phyloP scores from a whole-genome alignment of 2,888 invertebrate genomes.

The Athripsodes cinereus region DNA sequence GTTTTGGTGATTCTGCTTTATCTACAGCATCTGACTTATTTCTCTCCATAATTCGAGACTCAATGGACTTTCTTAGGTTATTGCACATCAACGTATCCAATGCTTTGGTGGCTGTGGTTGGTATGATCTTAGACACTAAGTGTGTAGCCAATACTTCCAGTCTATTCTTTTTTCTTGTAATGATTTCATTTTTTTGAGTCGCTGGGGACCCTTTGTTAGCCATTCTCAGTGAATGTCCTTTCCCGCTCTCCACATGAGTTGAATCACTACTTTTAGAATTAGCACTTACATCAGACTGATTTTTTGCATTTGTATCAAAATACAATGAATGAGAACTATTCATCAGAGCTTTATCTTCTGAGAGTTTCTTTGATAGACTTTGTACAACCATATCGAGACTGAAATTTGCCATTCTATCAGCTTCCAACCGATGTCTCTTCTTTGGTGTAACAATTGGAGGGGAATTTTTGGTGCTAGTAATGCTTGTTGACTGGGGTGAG shows the following conservation, averaged over 20 bases:
- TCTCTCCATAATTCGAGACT: slow-evolving; percentile 46
- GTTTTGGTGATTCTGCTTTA: slow-evolving; percentile 38
- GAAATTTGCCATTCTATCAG: slow-evolving; percentile 44
- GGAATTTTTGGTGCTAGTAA: slow-evolving; percentile 38
- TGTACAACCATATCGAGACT: slow-evolving; percentile 47
- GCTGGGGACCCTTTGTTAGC: slow-evolving; percentile 38
- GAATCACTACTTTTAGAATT: slow-evolving; percentile 30
- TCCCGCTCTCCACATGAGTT: slow-evolving; percentile 9
- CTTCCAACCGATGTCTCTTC: slow-evolving; percentile 64
- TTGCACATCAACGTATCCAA: slow-evolving; percentile 47
- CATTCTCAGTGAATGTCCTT: slow-evolving; percentile 8
- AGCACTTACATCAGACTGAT: slow-evolving; percentile 24
- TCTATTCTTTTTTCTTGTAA: slow-evolving; percentile 58
- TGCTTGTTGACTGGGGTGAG: slow-evolving; percentile 33
- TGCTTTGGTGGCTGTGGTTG: slow-evolving; percentile 48
- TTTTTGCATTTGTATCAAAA: slow-evolving; percentile 26
- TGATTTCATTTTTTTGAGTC: slow-evolving; percentile 51
- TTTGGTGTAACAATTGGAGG: slow-evolving; percentile 62
- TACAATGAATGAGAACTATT: slow-evolving; percentile 31
- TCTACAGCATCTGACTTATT: slow-evolving; percentile 35
- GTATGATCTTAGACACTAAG: slow-evolving; percentile 56
- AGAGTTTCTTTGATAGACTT: slow-evolving; percentile 45
- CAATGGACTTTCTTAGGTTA: slow-evolving; percentile 47
- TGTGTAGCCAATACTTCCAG: slow-evolving; percentile 55
- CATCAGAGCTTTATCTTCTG: slow-evolving; percentile 39